A percentile compares a stretch with the other conserved stretches of the same genome.
These are phyloP conservation scores for Lucinisca nassula DNA, from an alignment of 2,888 invertebrate genomes.

Conservation along the genomic window DNA sequence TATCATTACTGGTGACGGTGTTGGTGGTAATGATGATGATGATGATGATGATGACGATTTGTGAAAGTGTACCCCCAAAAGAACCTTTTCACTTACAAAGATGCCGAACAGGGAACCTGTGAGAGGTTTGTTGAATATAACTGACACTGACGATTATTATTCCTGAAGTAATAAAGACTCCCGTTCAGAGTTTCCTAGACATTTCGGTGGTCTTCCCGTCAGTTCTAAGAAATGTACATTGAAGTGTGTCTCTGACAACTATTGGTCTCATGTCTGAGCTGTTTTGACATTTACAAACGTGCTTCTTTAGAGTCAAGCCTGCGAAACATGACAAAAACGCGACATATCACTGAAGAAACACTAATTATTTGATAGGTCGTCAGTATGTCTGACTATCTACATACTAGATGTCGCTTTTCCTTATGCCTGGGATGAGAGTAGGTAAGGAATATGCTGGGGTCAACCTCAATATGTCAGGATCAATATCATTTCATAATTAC, in stretches of 20 bases:
- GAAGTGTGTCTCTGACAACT: not conserved
- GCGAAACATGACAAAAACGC: conserved; percentile 43
- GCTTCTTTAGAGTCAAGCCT: not conserved
- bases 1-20: too few species aligned
- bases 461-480: not conserved
- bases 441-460: not conserved
- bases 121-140: too few species aligned
- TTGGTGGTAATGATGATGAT: too few species aligned
- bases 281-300: not conserved
- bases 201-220: not conserved
- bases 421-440: not conserved
- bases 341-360: conserved; percentile 41
- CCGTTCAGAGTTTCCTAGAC: not conserved
- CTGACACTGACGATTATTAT: not conserved
- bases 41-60: too few species aligned
- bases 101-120: too few species aligned
- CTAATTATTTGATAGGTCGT: conserved; percentile 52
- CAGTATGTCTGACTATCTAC: conserved; percentile 53
- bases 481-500: too few species aligned
- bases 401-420: not conserved
- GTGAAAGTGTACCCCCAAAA: too few species aligned
- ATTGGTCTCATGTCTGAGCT: not conserved
- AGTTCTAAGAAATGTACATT: not conserved
- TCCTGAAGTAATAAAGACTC: not conserved
- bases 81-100: too few species aligned